These are phyloP conservation scores for Rhodinocichla rosea DNA, from an alignment of 2,113 vertebrate genomes.

Conservation along the genomic window DNA sequence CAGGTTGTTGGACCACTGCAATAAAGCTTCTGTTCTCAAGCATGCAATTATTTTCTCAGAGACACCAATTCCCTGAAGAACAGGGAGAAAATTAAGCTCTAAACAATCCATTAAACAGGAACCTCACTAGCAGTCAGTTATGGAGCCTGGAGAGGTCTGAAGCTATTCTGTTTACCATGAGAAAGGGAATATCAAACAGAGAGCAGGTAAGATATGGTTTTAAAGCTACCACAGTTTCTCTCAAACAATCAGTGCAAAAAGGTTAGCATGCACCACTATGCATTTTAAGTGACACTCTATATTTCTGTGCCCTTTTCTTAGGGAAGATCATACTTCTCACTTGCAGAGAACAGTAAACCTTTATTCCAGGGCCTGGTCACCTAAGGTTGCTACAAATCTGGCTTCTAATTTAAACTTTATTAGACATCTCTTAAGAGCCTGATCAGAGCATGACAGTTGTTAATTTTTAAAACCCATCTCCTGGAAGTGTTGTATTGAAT, in stretches of 20 bases:
- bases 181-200: slow-evolving; percentile 33
- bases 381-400: neutral
- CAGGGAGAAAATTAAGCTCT: slow-evolving; percentile 32
- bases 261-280: neutral
- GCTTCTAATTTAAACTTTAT: slow-evolving; percentile 19
- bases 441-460: neutral
- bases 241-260: neutral
- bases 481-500: neutral
- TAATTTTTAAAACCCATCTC: neutral
- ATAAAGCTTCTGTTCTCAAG: slow-evolving; percentile 47
- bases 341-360: neutral
- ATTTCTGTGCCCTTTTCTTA: slow-evolving; percentile 23
- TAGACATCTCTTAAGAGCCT: neutral
- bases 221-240: neutral
- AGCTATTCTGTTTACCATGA: slow-evolving; percentile 27
- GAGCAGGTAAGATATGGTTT: neutral
- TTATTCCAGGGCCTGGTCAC: neutral
- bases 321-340: neutral
- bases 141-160: neutral
- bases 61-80: slow-evolving; percentile 42
- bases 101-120: slow-evolving; percentile 17
- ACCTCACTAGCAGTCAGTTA: neutral
- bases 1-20: slow-evolving; percentile 41
- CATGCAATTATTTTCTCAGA: slow-evolving; percentile 45
- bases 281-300: slow-evolving; percentile 48